These are phyloP conservation scores for Biston betularia DNA, from an alignment of 2,888 invertebrate species.

Conservation along the genomic window DNA sequence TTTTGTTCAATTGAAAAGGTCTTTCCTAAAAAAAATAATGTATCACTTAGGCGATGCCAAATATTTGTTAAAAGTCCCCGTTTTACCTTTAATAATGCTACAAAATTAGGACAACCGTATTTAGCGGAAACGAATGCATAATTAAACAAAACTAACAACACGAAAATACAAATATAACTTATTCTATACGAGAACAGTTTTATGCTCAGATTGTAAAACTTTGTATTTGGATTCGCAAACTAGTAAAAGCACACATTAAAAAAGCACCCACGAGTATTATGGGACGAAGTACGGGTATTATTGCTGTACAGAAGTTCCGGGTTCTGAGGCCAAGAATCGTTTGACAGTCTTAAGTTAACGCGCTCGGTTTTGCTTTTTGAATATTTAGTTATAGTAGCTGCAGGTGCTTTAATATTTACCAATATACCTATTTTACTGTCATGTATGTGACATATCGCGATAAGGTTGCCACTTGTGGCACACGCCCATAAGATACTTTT, in stretches of 20 bases:
- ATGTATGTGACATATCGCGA: no score
- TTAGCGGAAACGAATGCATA: background rate
- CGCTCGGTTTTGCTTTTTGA: no score
- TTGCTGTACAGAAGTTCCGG: conserved; percentile 12
- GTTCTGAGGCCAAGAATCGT: conserved; percentile 11
- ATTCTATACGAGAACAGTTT: conserved; percentile 3
- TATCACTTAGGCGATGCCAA: no score
- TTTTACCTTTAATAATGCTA: background rate
- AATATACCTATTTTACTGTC: no score
- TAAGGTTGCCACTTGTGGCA: no score
- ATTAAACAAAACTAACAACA: background rate
- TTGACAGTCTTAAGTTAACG: background rate
- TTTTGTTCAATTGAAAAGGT: background rate
- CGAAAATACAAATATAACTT: background rate
- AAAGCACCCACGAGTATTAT: conserved; percentile 42
- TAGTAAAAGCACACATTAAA: conserved; percentile 36
- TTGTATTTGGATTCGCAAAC: conserved; percentile 10
- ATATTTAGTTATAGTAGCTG: no score
- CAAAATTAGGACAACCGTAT: background rate
- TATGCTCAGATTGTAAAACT: conserved; percentile 20
- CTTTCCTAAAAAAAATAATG: no score
- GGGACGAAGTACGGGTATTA: conserved; percentile 44
- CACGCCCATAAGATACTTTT: no score
- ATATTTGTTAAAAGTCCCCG: background rate
- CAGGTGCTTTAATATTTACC: no score